Base-by-base conservation (phyloP, 2,888 invertebrate species). In the Branchellion lobata region DNA sequence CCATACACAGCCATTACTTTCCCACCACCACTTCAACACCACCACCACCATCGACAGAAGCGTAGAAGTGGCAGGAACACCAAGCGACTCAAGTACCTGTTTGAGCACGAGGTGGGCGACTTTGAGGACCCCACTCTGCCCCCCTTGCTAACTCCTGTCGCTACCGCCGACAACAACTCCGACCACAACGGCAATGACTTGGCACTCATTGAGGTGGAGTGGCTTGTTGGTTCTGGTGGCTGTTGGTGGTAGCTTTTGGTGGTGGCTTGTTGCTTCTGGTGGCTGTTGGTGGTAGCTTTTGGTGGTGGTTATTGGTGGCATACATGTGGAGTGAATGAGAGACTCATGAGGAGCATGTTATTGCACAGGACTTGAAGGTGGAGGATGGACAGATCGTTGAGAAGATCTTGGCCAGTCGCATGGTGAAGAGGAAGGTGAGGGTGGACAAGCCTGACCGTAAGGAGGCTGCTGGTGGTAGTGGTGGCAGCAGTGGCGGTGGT, bases 41-140 rank as follows among this genome's bases (percentile, higher is more conserved):
- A n/a, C n/a, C 40, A 57, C 24, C 21, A 57, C 24, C 24, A 14
- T 57, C 27, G 1, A 8, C 47, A 57, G 57, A 51, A 71, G 27
- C 34, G 71, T 5, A 84, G 89, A 31, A 89, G 88, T 11, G 86
- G 85, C 8, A 84, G 88, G 1, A 84, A 86, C 78, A 86, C 86
- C 0, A 87, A 86, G 81, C 82, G 86, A 21, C 87, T 88, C 83
- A 87, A 86, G 82, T 88, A 88, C 83, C 82, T 84, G 73, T 87
- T 87, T 82, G 87, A 87, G 78, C 82, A 86, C 36, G 87, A 87
- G 65, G 82, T 87, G 1, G 85, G 86, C 80, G 82, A 87, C 77
- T 86, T 86, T 0, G 87, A 87, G 40, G 86, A 87, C 3, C 5
- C 21, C 3, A 3, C 61, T n/a, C 61, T 57, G 3, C 61, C n/a